Conservation (phyloP, 2,113 vertebrate species). For the Callipepla squamata region DNA sequence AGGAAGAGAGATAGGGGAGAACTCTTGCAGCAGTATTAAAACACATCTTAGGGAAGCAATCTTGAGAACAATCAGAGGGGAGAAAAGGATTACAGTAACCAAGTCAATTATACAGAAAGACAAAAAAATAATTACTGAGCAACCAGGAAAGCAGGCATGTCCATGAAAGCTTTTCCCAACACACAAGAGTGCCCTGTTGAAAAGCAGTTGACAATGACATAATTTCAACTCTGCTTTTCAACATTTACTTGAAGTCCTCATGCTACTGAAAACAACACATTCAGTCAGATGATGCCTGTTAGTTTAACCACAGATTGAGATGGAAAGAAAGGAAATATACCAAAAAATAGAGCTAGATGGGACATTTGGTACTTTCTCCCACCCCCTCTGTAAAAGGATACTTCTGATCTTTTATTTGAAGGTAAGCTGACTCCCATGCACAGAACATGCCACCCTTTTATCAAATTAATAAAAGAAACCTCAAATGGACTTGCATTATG, state of each 20-base stretch:
- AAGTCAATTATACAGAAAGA: neutral
- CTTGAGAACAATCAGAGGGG: neutral
- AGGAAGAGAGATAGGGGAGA: neutral
- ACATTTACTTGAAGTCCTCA: neutral
- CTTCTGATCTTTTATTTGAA: neutral
- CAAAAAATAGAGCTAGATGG: neutral
- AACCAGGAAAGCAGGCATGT: neutral
- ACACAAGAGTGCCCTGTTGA: neutral
- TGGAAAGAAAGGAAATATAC: slow-evolving; percentile 12
- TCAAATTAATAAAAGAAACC: neutral
- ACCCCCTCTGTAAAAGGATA: neutral
- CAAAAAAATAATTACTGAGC: neutral
- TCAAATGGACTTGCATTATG: neutral
- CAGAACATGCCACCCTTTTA: neutral
- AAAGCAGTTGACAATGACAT: neutral
- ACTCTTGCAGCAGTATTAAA: neutral
- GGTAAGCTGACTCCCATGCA: too few species aligned
- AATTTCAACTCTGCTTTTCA: neutral
- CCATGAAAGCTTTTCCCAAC: neutral
- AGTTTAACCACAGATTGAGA: slow-evolving; percentile 44
- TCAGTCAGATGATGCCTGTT: slow-evolving; percentile 48
- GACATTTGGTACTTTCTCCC: too few species aligned
- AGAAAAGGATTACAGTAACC: neutral
- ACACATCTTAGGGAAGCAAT: neutral
- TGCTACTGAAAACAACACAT: neutral